Conservation (phyloP, 2,888 invertebrate genomes). For the Tanypteryx hageni region DNA sequence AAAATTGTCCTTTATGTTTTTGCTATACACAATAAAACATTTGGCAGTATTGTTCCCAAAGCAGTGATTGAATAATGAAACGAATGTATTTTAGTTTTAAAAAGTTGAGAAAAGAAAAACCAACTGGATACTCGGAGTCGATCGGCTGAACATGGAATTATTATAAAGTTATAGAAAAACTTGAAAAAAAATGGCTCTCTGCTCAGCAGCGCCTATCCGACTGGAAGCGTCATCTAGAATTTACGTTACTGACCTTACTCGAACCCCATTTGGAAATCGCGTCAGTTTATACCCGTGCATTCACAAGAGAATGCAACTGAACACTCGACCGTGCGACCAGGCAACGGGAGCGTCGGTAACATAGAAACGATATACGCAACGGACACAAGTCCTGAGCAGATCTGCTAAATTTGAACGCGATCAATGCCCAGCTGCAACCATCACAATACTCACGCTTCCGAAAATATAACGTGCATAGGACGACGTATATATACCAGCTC, state of each 20-base stretch:
- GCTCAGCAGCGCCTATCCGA: constrained; percentile 54
- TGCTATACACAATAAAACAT: no score
- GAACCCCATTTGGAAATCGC: constrained; percentile 63
- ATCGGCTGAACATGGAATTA: no score
- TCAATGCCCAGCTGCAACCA: constrained; percentile 64
- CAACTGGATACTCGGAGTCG: no score
- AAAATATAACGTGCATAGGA: neutral
- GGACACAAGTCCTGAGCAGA: constrained; percentile 59
- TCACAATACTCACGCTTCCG: constrained; percentile 52
- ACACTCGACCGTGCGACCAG: constrained; percentile 60
- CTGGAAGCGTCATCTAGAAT: constrained; percentile 36
- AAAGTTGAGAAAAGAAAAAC: no score
- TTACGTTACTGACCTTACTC: constrained; percentile 49
- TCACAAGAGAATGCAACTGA: constrained; percentile 56
- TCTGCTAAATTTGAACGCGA: constrained; percentile 62
- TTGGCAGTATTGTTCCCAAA: no score
- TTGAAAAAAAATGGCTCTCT: constrained; percentile 46
- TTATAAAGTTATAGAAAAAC: no score
- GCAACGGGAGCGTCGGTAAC: constrained; percentile 56
- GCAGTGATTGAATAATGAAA: no score
- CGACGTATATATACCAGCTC: no score
- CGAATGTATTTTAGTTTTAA: no score
- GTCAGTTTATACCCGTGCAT: constrained; percentile 63
- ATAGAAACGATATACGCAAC: constrained; percentile 59
- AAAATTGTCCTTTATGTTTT: no score